phyloP scores from a whole-genome alignment of 2,797 vertebrate species.

The Rhynchotus rufescens region DNA sequence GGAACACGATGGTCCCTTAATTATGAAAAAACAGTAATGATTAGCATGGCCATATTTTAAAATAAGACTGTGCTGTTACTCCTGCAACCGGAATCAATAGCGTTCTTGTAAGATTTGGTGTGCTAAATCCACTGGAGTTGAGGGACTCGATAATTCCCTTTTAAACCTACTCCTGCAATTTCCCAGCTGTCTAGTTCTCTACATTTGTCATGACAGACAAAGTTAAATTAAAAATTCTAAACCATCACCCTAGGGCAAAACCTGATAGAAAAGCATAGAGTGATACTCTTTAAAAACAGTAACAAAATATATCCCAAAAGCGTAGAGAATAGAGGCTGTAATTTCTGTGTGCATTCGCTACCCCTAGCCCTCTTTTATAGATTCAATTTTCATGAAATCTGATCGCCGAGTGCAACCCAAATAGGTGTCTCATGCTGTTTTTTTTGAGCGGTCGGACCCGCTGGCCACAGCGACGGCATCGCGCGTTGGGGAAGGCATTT shows the following conservation, averaged over 20 bases:
- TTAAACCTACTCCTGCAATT: slow-evolving; percentile 18
- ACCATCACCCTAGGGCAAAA: slow-evolving; percentile 26
- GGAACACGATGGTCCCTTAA: not conserved
- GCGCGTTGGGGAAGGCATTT: slow-evolving; percentile 58
- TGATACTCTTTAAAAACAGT: slow-evolving; percentile 18
- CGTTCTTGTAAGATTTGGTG: not conserved
- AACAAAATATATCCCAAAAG: slow-evolving; percentile 10
- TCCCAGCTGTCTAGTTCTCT: slow-evolving; percentile 28
- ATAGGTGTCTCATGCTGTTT: slow-evolving; percentile 23
- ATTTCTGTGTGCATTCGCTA: slow-evolving; percentile 13
- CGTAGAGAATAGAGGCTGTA: slow-evolving; percentile 1
- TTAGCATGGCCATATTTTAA: not conserved
- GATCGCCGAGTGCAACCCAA: slow-evolving; percentile 49
- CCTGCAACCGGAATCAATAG: not conserved
- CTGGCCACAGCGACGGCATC: slow-evolving; percentile 49
- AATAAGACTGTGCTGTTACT: not conserved
- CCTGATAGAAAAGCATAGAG: slow-evolving; percentile 5
- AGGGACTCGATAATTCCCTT: slow-evolving; percentile 12
- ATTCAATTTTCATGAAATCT: slow-evolving; percentile 47
- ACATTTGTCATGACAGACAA: slow-evolving; percentile 29
- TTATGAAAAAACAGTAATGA: slow-evolving; percentile 9
- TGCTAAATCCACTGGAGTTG: not conserved
- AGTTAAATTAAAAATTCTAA: slow-evolving; percentile 64
- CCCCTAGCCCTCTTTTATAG: slow-evolving; percentile 29
- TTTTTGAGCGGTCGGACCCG: slow-evolving; percentile 65